Evolutionary conservation across 2,113 vertebrate species (phyloP), one percentile per base, ranked within the genome.

Genomic region (Poeciliopsis prolifica): DNA sequence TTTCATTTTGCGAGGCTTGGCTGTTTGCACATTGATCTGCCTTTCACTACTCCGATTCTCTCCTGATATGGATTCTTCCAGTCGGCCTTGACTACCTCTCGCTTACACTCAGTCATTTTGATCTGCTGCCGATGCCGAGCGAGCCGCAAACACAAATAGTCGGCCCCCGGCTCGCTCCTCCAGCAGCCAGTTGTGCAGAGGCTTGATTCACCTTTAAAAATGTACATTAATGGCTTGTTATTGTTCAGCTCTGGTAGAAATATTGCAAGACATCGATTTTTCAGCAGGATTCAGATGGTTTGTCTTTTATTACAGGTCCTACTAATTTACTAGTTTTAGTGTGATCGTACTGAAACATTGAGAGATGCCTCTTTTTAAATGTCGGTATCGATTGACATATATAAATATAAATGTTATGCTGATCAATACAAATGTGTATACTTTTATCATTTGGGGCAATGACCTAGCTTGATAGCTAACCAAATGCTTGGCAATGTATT

Each of bases 21-120:
- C 73, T 81, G 82, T 85, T 87, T 84, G 66, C 81, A 82, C 87
- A 87, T 85, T 80, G 80, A 90, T 87, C 80, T 81, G 74, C 78
- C 71, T 87, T 87, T 82, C 83, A 77, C 69, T 74, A 29, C 79
- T 73, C 77, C 58, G 72, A 42, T 31, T 80, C 74, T 68, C 82
- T 86, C 48, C 82, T 75, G 74, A 74, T 89, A 80, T 84, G 84
- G 89, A 86, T 86, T 87, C 82, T 72, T 71, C 62, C 75, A 78
- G 73, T 73, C 54, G 75, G 88, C 88, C 86, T 90, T 82, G 81
- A 81, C 83, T 79, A 33, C 77, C 58, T 82, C 65, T 84, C 65
- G 17, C 82, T 88, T 73, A 71, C 40, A 13, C 68, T 84, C 78
- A 77, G 68, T 79, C 77, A 66, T 86, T 72, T 72, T 70, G 80